Conservation (phyloP, 1,140 invertebrate species). For the Orchestia grillus region DNA sequence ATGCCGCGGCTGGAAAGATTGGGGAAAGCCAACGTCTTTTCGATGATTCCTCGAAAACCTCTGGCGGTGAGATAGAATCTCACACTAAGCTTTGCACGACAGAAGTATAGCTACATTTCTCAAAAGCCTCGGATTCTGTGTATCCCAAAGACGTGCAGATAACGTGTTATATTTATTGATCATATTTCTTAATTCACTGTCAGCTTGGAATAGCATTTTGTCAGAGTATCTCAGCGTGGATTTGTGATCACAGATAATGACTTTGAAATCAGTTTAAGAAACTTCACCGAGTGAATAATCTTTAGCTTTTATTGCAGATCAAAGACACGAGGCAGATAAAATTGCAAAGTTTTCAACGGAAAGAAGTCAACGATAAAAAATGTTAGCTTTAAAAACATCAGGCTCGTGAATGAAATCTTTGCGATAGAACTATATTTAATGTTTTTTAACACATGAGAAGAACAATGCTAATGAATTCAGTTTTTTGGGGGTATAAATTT, state of each 20-base stretch:
- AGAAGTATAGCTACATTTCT: not conserved
- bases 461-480: no score
- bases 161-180: not conserved
- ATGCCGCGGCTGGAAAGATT: conserved; percentile 10
- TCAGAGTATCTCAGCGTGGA: not conserved
- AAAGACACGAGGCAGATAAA: not conserved
- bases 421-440: not conserved
- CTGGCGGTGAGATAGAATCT: not conserved
- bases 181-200: not conserved
- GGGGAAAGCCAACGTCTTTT: not conserved
- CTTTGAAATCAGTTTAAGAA: not conserved
- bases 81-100: not conserved
- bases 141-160: not conserved
- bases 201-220: not conserved
- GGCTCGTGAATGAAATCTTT: not conserved
- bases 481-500: no score
- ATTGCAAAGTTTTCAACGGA: not conserved
- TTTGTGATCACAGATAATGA: not conserved
- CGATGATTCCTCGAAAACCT: not conserved
- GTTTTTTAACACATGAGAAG: not conserved
- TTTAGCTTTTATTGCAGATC: not conserved
- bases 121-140: not conserved
- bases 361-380: no score
- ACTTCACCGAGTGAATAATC: not conserved
- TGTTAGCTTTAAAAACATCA: no score